A percentile compares a stretch with the other conserved stretches of the same genome.
Evolutionary conservation across 2,113 vertebrate genomes (phyloP).

Genomic region (Tyrannus savana): DNA sequence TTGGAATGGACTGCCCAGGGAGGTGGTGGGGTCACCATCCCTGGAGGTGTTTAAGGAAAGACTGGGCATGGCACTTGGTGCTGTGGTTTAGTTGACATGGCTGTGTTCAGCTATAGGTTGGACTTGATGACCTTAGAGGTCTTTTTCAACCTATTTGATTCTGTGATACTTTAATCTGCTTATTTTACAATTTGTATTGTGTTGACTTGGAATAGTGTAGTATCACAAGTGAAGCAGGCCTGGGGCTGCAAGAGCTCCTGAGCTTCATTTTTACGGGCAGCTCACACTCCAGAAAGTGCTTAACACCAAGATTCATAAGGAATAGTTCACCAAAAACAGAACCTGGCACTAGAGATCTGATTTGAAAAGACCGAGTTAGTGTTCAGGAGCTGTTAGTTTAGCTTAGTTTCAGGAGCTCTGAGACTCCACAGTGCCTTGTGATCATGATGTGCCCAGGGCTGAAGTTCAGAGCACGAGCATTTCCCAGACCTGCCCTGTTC

Average conservation of each 20-base stretch:
- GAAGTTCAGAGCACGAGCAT: background rate
- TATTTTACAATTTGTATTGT: background rate
- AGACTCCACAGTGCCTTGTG: background rate
- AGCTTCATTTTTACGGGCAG: accelerated
- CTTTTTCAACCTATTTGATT: background rate
- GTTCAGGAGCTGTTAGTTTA: background rate
- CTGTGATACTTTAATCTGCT: background rate
- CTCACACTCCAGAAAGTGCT: background rate
- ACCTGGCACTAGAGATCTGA: background rate
- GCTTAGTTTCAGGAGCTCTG: background rate
- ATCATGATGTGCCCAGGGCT: background rate
- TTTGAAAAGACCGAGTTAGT: background rate
- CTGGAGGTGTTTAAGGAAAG: background rate
- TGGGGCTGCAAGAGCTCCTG: background rate
- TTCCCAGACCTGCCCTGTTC: background rate
- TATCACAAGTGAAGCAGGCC: background rate
- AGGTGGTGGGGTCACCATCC: background rate
- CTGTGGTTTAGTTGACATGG: background rate
- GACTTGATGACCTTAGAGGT: background rate
- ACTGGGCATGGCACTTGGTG: background rate
- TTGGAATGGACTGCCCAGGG: background rate
- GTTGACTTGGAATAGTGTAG: background rate
- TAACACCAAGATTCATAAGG: background rate
- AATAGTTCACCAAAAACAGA: background rate
- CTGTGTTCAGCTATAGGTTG: background rate